These are phyloP conservation scores for Helicoverpa zea DNA, from an alignment of 1,140 invertebrate genomes.

Conservation along the genomic window DNA sequence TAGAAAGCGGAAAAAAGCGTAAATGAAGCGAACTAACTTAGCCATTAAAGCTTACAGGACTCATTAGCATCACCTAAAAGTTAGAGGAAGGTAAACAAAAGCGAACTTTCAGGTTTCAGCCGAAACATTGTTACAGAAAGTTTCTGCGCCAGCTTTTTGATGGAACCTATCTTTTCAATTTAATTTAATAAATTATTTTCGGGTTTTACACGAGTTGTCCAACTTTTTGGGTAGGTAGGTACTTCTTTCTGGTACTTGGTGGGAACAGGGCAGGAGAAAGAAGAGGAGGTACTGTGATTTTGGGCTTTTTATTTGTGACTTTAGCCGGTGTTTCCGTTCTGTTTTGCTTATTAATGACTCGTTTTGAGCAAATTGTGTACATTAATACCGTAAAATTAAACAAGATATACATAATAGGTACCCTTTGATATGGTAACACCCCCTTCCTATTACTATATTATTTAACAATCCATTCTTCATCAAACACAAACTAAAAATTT, in stretches of 20 bases:
- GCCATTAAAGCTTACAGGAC: constrained; percentile 15
- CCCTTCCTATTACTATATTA: no score
- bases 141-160: constrained; percentile 12
- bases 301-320: background rate
- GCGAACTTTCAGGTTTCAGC: constrained; percentile 30
- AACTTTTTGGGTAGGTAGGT: background rate
- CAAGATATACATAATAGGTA: no score
- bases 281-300: constrained; percentile 7
- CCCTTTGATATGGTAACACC: no score
- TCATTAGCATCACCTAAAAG: constrained; percentile 33
- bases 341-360: no score
- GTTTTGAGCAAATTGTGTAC: no score
- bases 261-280: no score
- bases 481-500: no score
- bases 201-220: background rate
- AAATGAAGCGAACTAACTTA: constrained; percentile 23
- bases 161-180: constrained; percentile 32
- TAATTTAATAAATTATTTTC: constrained; percentile 34
- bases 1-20: background rate
- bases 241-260: no score
- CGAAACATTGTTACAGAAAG: constrained; percentile 10
- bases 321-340: no score
- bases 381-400: no score
- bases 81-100: constrained; percentile 25
- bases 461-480: no score